phyloP scores from a whole-genome alignment of 2,113 vertebrate genomes.

The Heliornis fulica region DNA sequence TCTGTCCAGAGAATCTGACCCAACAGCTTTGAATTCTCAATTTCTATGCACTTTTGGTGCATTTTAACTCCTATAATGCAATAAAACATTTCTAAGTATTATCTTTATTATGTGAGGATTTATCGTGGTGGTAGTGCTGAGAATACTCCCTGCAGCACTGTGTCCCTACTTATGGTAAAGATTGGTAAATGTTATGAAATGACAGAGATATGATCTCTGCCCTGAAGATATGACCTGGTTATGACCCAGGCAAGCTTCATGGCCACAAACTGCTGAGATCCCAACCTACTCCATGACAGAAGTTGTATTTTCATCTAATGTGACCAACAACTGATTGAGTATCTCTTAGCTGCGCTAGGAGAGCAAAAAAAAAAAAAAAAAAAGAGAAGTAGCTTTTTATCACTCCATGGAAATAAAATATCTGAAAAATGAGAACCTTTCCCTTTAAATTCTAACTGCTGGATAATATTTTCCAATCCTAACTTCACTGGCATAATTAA shows the following conservation, averaged over 20 bases:
- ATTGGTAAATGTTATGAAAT: not conserved
- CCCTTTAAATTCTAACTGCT: not conserved
- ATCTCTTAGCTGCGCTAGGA: not conserved
- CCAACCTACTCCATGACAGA: not conserved
- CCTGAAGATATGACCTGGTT: not conserved
- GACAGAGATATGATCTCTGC: not conserved
- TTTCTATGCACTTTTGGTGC: not conserved
- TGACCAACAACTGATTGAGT: not conserved
- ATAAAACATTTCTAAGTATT: not conserved
- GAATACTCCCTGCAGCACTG: not conserved
- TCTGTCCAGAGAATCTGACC: not conserved
- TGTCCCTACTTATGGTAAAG: not conserved
- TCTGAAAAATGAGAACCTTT: not conserved
- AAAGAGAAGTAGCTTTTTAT: not conserved
- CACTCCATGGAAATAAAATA: conserved; percentile 1
- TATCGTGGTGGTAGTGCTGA: not conserved
- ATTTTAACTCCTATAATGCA: not conserved
- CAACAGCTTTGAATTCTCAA: not conserved
- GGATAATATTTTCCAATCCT: conserved; percentile 54
- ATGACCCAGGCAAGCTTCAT: not conserved
- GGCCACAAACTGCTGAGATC: not conserved
- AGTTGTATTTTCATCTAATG: not conserved
- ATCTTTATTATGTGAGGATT: not conserved
- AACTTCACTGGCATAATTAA: conserved; percentile 37
- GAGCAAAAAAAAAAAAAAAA: not conserved